Base-by-base conservation (phyloP, 2,888 invertebrate genomes). In the Cephus rjabovi region DNA sequence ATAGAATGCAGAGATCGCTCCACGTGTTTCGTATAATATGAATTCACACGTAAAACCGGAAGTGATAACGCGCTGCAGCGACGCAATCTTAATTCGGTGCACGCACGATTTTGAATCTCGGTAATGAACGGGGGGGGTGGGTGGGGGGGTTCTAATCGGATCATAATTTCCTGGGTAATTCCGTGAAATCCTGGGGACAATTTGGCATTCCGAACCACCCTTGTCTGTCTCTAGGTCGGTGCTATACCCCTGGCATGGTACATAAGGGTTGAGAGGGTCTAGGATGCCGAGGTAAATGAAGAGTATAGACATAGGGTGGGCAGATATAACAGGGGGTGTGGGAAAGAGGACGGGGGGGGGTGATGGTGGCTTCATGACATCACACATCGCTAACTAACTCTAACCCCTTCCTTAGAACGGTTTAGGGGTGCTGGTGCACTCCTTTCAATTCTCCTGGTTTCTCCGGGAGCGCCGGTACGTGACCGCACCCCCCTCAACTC, bases 131-230 rank as follows among this genome's bases (percentile, higher is more conserved):
- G 78, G 73, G 11, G 34, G 34, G 9, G 30, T 30, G 30, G 30
- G 30, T 30, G 0, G 34, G 34, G 3, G 9, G 56, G 80, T 80
- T 83, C 82, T 87, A 86, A 87, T 87, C 84, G 85, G 84, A 86
- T 87, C 84, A 86, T 86, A 86, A 87, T 87, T 87, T 86, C 82
- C 82, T 77, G 84, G 84, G 84, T 86, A 86, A 86, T 86, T 86
- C 84, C 80, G 83, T 81, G 86, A 84, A 83, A 83, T 81, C 80
- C 83, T 80, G 79, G 84, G 83, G 81, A 85, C 84, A 84, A 86
- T 87, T 87, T 87, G 83, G 81, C 85, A 87, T 87, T 87, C 71
- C 71, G 6, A 69, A 77, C 77, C 82, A n/a, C 71, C 31, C 71
- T 56, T 56, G 56, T 23, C 56, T 56, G 23, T 23, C 56, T 56